Base-by-base conservation (phyloP, 2,888 invertebrate species). In the Pseudoips prasinana region DNA sequence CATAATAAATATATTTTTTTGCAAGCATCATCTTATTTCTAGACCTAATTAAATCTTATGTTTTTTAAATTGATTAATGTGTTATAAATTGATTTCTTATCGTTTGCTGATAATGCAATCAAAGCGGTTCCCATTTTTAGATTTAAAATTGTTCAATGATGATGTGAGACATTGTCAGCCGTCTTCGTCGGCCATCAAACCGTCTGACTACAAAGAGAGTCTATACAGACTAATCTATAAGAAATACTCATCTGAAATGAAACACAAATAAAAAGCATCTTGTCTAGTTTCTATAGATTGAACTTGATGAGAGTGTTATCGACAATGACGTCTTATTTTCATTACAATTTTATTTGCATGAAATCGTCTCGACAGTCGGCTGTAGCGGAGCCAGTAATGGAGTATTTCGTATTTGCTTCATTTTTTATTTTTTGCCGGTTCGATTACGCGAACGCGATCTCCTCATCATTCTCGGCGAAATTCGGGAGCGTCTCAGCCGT, bases 391-490 rank as follows among this genome's bases (percentile, higher is more conserved):
- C 60, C 69, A 56, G 85, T 87, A 87, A 88, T 87, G 86, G 81
- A 85, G 86, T 85, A 87, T 86, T 88, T 86, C 84, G 85, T 87
- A 87, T 88, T 88, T 88, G 85, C 73, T 81, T 88, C 86, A 85
- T 85, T 88, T 86, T 87, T 87, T 77, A 81, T 80, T 88, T 88
- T 88, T 87, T 87, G 84, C 62, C 66, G 69, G 80, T 81, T 85
- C 87, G 87, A 87, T 88, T 88, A 88, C 88, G 73, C 83, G 88
- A 85, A 87, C 84, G 84, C 87, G 87, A 86, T 84, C 82, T 77
- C 73, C 73, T 73, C 82, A 78, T 82, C 82, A 77, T 81, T 83
- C 82, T 76, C 62, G 72, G 83, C 83, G 84, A 87, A 88, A 88
- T 88, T 88, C 88, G 88, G 88, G 86, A 88, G 88, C 88, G 79